These are phyloP conservation scores for Pseudoatta argentina DNA, from an alignment of 1,140 invertebrate species.

Conservation along the genomic window DNA sequence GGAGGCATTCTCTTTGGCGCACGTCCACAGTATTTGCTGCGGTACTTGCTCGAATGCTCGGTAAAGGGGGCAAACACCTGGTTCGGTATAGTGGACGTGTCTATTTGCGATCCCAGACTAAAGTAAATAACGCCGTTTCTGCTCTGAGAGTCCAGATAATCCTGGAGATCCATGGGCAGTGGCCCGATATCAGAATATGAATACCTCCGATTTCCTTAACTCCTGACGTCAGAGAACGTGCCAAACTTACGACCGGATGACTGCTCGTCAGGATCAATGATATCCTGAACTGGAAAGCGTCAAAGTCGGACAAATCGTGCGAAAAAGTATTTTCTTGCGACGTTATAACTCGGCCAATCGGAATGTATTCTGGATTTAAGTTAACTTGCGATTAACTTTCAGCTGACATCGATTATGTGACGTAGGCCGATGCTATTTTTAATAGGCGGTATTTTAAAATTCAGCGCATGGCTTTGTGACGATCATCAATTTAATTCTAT, in stretches of 20 bases:
- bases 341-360: not conserved
- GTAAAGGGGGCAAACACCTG: constrained; percentile 66
- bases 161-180: constrained; percentile 54
- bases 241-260: constrained; percentile 8
- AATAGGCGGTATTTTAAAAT: not conserved
- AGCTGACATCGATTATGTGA: not conserved
- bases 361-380: constrained; percentile 24
- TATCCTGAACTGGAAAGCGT: constrained; percentile 27
- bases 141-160: constrained; percentile 65
- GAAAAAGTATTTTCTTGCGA: constrained; percentile 45
- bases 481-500: not conserved
- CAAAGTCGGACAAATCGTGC: constrained; percentile 60
- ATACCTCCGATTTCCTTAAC: constrained; percentile 77
- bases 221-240: constrained; percentile 68
- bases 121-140: constrained; percentile 69
- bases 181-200: constrained; percentile 62
- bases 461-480: not conserved
- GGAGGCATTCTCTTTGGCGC: constrained; percentile 77
- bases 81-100: constrained; percentile 59
- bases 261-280: constrained; percentile 62
- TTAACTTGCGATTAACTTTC: not conserved
- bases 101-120: constrained; percentile 67
- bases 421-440: not conserved
- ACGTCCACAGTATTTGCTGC: constrained; percentile 75
- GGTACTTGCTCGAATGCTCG: constrained; percentile 70